Percentiles rank a stretch among this genome's conserved stretches.
phyloP scores from a whole-genome alignment of 2,797 vertebrate genomes.

The Miichthys miiuy region DNA sequence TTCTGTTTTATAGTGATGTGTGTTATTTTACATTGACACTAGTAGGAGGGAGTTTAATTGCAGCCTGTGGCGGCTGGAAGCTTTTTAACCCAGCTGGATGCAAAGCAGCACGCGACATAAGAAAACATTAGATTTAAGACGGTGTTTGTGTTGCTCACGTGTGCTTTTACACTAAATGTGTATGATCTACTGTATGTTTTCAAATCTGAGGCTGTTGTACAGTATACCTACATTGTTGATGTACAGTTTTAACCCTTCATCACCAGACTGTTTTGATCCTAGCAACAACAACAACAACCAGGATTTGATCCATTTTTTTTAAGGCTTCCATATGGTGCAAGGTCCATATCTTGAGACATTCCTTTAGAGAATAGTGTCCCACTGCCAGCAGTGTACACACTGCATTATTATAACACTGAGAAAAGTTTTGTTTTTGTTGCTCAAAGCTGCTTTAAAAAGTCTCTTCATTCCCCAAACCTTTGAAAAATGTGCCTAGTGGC shows the following conservation, averaged over 20 bases:
- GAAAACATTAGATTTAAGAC: conserved; percentile 23
- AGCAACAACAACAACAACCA: conserved; percentile 7
- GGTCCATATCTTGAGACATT: conserved; percentile 67
- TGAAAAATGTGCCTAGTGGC: conserved; percentile 73
- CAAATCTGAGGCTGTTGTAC: conserved; percentile 34
- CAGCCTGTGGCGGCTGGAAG: conserved; percentile 33
- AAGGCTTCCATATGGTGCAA: conserved; percentile 20
- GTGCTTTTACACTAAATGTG: conserved; percentile 50
- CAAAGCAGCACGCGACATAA: conserved; percentile 11
- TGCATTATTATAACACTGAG: conserved; percentile 37
- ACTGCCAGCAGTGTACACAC: conserved; percentile 66
- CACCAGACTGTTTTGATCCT: conserved; percentile 62
- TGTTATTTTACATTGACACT: conserved; percentile 32
- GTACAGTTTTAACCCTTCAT: conserved; percentile 59
- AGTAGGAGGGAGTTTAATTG: conserved; percentile 17
- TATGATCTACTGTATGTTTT: conserved; percentile 45
- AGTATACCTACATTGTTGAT: conserved; percentile 45
- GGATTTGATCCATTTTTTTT: conserved; percentile 40
- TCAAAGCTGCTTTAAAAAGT: conserved; percentile 54
- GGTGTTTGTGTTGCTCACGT: conserved; percentile 31
- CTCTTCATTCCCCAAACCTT: conserved; percentile 48
- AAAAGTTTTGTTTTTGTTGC: conserved; percentile 29
- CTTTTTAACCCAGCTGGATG: conserved; percentile 45
- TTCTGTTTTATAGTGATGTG: conserved; percentile 50
- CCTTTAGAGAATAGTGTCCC: conserved; percentile 58